Conservation (phyloP, 2,888 invertebrate genomes). For the Phyllotreta striolata region DNA sequence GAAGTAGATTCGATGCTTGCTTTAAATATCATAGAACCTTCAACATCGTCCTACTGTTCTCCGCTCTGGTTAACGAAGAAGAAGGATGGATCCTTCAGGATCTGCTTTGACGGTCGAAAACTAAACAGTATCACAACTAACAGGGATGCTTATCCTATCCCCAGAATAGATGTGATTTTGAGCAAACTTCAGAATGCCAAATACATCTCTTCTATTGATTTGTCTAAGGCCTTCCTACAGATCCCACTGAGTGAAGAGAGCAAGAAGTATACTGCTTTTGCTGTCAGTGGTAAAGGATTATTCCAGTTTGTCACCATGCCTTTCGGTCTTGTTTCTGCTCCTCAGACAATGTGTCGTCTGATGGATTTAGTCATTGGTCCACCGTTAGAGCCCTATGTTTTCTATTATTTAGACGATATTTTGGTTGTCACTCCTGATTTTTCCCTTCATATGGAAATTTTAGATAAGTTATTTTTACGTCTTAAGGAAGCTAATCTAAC, state of each 20-base stretch:
- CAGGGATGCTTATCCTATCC: conserved; percentile 52
- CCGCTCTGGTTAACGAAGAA: conserved; percentile 47
- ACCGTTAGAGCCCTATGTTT: conserved; percentile 33
- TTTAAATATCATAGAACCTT: conserved; percentile 45
- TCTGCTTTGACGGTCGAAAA: conserved; percentile 47
- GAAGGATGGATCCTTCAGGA: conserved; percentile 50
- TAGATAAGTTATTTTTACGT: conserved; percentile 40
- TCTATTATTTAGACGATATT: conserved; percentile 37
- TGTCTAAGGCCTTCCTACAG: neutral
- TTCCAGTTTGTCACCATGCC: conserved; percentile 32
- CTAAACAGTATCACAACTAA: conserved; percentile 49
- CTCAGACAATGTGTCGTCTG: conserved; percentile 32
- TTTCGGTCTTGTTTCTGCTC: conserved; percentile 31
- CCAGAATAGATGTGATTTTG: conserved; percentile 6
- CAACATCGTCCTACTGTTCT: conserved; percentile 45
- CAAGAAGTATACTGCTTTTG: conserved; percentile 23
- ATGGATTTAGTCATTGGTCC: conserved; percentile 41
- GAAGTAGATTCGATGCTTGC: conserved; percentile 33
- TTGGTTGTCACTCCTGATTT: conserved; percentile 7
- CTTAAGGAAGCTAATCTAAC: conserved; percentile 42
- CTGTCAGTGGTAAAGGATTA: conserved; percentile 28
- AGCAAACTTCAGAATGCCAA: neutral
- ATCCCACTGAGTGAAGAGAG: neutral
- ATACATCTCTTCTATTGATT: conserved; percentile 1
- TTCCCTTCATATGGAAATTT: too few species aligned